phyloP scores from a whole-genome alignment of 1,140 invertebrate genomes.

The Tetramorium parvispinum region DNA sequence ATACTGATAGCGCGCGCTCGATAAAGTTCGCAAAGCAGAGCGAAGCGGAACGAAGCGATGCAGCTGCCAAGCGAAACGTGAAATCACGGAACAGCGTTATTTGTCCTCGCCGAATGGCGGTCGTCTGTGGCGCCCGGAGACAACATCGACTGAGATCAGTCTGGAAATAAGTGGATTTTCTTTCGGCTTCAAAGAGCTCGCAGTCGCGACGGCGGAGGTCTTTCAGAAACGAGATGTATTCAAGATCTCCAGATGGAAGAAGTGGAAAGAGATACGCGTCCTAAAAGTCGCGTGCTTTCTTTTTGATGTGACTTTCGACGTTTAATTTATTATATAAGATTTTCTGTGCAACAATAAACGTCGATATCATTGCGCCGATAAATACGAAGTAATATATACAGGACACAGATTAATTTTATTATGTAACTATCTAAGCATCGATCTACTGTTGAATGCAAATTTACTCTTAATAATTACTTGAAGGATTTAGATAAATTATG shows the following conservation, averaged over 20 bases:
- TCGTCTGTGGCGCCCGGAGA: constrained; percentile 33
- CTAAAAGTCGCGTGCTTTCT: background rate
- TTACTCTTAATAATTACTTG: background rate
- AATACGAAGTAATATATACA: background rate
- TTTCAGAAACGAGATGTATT: constrained; percentile 30
- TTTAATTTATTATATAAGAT: background rate
- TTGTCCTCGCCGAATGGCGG: constrained; percentile 49
- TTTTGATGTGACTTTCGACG: background rate
- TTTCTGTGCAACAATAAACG: background rate
- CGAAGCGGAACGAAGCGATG: constrained; percentile 26
- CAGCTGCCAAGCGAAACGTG: constrained; percentile 49
- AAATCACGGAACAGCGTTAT: constrained; percentile 54
- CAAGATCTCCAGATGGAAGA: background rate
- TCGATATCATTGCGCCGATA: background rate
- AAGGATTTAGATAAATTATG: background rate
- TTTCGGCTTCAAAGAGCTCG: constrained; percentile 24
- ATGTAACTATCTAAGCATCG: background rate
- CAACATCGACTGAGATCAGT: constrained; percentile 48
- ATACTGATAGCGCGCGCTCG: constrained; percentile 42
- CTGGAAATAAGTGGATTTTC: constrained; percentile 57
- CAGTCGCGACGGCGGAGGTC: constrained; percentile 1
- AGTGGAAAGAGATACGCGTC: background rate
- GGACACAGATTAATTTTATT: background rate
- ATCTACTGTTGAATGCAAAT: background rate
- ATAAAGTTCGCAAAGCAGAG: constrained; percentile 17